phyloP scores from a whole-genome alignment of 2,888 invertebrate genomes.

The Meiosimyza decipiens region DNA sequence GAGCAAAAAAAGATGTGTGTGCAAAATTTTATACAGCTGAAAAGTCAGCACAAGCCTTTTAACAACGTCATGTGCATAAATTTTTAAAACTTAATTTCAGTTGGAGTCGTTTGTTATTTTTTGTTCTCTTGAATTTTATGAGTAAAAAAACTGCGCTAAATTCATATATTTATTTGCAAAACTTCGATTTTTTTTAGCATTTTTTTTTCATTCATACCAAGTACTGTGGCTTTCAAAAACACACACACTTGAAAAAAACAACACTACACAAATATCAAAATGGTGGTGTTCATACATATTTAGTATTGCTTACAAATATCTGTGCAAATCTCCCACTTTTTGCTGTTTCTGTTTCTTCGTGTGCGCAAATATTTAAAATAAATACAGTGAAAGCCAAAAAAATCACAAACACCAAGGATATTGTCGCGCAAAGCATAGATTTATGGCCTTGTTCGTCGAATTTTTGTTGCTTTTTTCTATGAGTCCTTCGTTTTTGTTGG shows the following conservation, averaged over 20 bases:
- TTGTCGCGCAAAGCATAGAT: slow-evolving; percentile 13
- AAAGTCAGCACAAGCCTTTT: neutral
- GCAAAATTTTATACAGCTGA: no score
- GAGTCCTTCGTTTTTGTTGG: neutral
- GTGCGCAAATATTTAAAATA: slow-evolving; percentile 18
- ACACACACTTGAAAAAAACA: neutral
- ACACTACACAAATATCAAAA: neutral
- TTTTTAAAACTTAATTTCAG: slow-evolving; percentile 23
- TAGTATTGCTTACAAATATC: slow-evolving; percentile 51
- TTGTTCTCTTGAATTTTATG: neutral
- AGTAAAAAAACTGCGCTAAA: neutral
- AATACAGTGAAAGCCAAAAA: slow-evolving; percentile 24
- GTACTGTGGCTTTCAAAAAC: slow-evolving; percentile 7
- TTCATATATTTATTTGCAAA: slow-evolving; percentile 7
- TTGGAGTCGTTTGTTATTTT: neutral
- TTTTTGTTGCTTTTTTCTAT: neutral
- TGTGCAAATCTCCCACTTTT: slow-evolving; percentile 47
- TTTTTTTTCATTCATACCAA: neutral
- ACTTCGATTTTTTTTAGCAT: neutral
- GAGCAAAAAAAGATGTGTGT: no score
- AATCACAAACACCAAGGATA: neutral
- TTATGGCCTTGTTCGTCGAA: neutral
- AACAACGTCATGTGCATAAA: slow-evolving; percentile 12
- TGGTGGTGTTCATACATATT: neutral
- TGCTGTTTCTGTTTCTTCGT: neutral